Evolutionary conservation across 2,888 invertebrate species (phyloP).

Genomic region (Drosophila picticornis): DNA sequence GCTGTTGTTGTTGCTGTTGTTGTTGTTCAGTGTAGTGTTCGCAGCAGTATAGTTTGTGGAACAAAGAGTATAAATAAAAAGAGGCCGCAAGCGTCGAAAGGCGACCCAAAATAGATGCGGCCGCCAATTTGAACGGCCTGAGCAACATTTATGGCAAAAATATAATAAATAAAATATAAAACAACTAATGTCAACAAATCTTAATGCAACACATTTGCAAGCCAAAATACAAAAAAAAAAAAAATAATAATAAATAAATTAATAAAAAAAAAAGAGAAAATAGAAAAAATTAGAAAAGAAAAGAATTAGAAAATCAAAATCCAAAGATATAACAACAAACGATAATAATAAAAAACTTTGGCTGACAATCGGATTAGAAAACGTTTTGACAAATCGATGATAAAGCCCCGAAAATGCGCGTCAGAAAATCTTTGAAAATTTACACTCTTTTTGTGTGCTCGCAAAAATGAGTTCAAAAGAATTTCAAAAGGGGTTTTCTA

Average conservation of each 20-base stretch:
- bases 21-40: conserved; percentile 2
- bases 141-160: conserved; percentile 71
- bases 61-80: conserved; percentile 37
- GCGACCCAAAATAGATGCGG: conserved; percentile 64
- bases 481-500: not conserved
- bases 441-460: not conserved
- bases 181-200: conserved; percentile 57
- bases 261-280: not conserved
- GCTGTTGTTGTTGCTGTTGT: conserved; percentile 1
- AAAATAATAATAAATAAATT: too few species aligned
- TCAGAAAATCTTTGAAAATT: not conserved
- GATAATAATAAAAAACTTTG: conserved; percentile 16
- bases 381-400: conserved; percentile 72
- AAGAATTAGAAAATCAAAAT: not conserved
- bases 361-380: conserved; percentile 69
- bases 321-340: conserved; percentile 7
- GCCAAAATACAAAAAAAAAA: not conserved
- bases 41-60: not conserved
- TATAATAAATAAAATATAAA: conserved; percentile 13
- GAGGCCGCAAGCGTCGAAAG: conserved; percentile 38
- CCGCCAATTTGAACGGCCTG: conserved; percentile 74
- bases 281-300: not conserved
- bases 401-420: conserved; percentile 48
- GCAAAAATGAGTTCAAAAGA: not conserved
- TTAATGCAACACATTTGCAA: not conserved